Evolutionary conservation across 2,888 invertebrate species (phyloP).

Genomic region (Cynaeus angustus): DNA sequence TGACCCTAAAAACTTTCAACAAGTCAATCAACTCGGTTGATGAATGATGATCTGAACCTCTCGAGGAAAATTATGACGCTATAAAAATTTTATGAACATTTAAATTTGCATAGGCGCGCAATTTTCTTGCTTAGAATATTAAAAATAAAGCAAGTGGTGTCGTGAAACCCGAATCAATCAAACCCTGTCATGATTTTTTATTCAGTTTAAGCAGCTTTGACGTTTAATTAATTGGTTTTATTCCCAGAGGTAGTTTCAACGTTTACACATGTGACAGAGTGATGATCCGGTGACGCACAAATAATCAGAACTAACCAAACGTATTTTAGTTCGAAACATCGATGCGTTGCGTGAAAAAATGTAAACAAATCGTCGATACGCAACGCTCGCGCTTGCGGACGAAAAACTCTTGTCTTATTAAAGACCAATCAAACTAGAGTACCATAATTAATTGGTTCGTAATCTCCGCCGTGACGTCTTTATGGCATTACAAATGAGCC

Average conservation of each 20-base stretch:
- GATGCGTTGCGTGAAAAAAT: too few species aligned
- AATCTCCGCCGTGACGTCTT: conserved; percentile 36
- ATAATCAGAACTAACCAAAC: too few species aligned
- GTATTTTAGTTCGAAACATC: too few species aligned
- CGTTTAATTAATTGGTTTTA: not conserved
- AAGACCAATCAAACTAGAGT: conserved; percentile 25
- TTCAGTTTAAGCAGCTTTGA: not conserved
- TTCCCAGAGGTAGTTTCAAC: not conserved
- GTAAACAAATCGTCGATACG: not conserved
- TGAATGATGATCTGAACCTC: conserved; percentile 21
- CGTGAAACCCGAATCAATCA: conserved; percentile 19
- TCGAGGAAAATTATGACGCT: conserved; percentile 18
- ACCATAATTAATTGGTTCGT: conserved; percentile 32
- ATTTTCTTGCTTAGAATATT: conserved; percentile 25
- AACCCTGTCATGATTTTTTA: conserved; percentile 1
- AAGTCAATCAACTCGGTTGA: conserved; percentile 17
- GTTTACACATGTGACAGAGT: not conserved
- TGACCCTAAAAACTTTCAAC: conserved; percentile 13
- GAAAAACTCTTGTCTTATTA: conserved; percentile 5
- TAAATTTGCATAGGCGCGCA: conserved; percentile 25
- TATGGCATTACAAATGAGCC: conserved; percentile 40
- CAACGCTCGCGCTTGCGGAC: not conserved
- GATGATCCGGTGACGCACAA: not conserved
- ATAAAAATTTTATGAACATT: conserved; percentile 33
- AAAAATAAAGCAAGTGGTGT: conserved; percentile 11